Percentiles rank a stretch among this genome's conserved stretches.
These are phyloP conservation scores for Cosmorhoe ocellata DNA, from an alignment of 2,888 invertebrate genomes.

Conservation along the genomic window DNA sequence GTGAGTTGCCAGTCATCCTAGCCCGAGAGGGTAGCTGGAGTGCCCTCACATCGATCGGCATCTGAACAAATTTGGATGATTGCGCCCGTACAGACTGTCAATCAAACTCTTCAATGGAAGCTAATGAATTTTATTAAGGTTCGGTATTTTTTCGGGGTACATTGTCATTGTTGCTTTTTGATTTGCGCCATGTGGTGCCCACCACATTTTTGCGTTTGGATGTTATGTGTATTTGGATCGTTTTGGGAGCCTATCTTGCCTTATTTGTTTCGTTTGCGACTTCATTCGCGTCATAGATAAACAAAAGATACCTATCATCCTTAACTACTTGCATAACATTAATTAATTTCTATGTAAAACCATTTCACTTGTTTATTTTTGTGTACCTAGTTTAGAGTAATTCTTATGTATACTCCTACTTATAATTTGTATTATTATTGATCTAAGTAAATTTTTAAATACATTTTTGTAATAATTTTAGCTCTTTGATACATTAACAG, in stretches of 20 bases:
- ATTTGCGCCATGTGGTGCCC: conserved; percentile 20
- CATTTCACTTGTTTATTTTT: too few relatives aligned
- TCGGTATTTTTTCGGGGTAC: conserved; percentile 39
- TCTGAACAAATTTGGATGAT: conserved; percentile 66
- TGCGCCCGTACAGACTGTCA: conserved; percentile 53
- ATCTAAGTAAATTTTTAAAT: too few relatives aligned
- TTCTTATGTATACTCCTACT: too few relatives aligned
- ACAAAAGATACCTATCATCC: too few relatives aligned
- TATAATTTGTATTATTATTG: too few relatives aligned
- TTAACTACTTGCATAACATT: too few relatives aligned
- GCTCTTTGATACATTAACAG: too few relatives aligned
- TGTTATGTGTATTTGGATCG: neutral
- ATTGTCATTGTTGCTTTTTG: conserved; percentile 31
- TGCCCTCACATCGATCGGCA: conserved; percentile 49
- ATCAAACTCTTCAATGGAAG: conserved; percentile 48
- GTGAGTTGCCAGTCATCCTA: conserved; percentile 41
- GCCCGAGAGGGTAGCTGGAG: conserved; percentile 44
- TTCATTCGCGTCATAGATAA: too few relatives aligned
- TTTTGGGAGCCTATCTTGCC: neutral
- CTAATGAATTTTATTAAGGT: conserved; percentile 56
- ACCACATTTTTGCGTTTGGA: neutral
- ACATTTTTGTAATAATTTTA: too few relatives aligned
- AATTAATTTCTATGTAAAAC: too few relatives aligned
- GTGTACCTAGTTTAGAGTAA: too few relatives aligned
- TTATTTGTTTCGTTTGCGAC: too few relatives aligned